A percentile compares a stretch with the other conserved stretches of the same genome.
phyloP scores from a whole-genome alignment of 2,113 vertebrate genomes.

The Mungos mungo region DNA sequence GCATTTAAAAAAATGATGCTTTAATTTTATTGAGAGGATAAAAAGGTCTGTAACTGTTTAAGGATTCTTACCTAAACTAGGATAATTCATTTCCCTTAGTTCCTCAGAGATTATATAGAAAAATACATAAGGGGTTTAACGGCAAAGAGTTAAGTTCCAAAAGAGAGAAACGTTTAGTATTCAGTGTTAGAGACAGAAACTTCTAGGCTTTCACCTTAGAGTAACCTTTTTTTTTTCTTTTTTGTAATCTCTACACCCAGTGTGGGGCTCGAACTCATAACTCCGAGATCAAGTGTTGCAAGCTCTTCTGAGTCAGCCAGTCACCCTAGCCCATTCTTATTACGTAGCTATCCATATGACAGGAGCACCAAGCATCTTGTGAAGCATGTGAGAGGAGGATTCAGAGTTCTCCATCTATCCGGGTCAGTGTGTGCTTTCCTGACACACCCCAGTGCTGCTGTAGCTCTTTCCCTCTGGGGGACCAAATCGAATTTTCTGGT shows the following conservation, averaged over 20 bases:
- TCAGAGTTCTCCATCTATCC: slow-evolving; percentile 28
- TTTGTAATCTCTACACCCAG: background rate
- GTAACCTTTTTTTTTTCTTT: background rate
- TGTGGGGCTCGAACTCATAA: background rate
- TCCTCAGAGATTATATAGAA: background rate
- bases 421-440: slow-evolving; percentile 25
- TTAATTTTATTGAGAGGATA: slow-evolving; percentile 28
- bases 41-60: slow-evolving; percentile 10
- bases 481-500: slow-evolving; percentile 52
- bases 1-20: background rate
- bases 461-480: background rate
- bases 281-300: background rate
- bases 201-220: slow-evolving; percentile 12
- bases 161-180: background rate
- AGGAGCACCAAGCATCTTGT: background rate
- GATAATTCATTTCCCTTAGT: background rate
- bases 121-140: slow-evolving; percentile 3
- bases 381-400: background rate
- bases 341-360: background rate
- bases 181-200: background rate
- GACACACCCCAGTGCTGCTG: background rate
- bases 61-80: slow-evolving; percentile 17
- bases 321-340: background rate
- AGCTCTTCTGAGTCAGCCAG: background rate
- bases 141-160: slow-evolving; percentile 24